Evolutionary conservation across 2,797 vertebrate genomes (phyloP), one percentile per base, ranked within the genome.

Genomic region (Galago senegalensis): DNA sequence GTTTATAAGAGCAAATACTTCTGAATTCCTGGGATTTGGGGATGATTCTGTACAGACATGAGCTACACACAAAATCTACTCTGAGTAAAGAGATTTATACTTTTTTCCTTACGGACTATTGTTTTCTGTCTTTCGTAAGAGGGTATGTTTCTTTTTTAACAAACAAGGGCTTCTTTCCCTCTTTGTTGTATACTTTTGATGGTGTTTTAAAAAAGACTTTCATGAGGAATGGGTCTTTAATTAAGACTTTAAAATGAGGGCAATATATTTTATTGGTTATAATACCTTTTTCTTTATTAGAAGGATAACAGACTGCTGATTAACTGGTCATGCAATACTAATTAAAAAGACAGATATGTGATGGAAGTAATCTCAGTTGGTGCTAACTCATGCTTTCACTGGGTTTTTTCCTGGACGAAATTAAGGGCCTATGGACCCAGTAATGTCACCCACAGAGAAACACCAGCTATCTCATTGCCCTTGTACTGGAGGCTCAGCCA

Each of bases 301-400:
- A 97, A 98, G 81, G 96, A 97, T 98, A 98, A 98, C 96, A 98
- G 95, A 96, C 97, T 97, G 92, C 96, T 98, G 97, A 93, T 98
- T 99, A 98, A 98, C 96, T 94, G 95, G 95, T 98, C 97, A 98
- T 98, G 96, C 98, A 98, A 98, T 98, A 98, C 98, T 98, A 97
- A 98, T 98, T 98, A 97, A 98, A 98, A 98, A 98, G 96, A 97
- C 98, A 98, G 97, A 98, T 98, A 98, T 89, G 95, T 96, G 95
- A 81, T 87, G 67, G 85, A 86, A 97, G 58, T 96, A 92, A 96
- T 98, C 97, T 98, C 96, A 85, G 89, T 97, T 91, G 96, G 96
- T 90, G 82, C 95, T 96, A 63, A 58, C 53, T 97, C 27, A 0
- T 89, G 97, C 96, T 96, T 95, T 53, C 89, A 58, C 81, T 87